phyloP scores from a whole-genome alignment of 35 echinoderm and acorn worm species.

The Strongylocentrotus purpuratus region DNA sequence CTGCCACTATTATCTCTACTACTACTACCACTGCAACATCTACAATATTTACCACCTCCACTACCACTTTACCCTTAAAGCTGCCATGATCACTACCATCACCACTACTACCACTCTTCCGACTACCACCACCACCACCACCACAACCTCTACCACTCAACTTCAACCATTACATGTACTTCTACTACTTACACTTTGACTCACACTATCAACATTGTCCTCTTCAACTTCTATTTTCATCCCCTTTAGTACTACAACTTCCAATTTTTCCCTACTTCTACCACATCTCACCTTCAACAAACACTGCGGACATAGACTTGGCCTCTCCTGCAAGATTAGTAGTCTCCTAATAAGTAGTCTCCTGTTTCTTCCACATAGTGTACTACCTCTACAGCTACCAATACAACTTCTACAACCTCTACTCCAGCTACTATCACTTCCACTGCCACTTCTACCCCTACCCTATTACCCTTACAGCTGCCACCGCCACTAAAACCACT shows the following conservation, averaged over 20 bases:
- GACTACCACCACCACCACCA: too few relatives aligned
- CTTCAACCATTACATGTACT: not conserved
- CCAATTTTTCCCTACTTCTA: not conserved
- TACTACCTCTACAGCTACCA: too few relatives aligned
- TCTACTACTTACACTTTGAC: too few relatives aligned
- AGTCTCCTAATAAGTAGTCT: constrained; percentile 67
- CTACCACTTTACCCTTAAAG: not conserved
- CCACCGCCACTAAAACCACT: not conserved
- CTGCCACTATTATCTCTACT: not conserved
- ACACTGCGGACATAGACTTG: constrained; percentile 73
- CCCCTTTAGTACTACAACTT: too few relatives aligned
- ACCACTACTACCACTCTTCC: not conserved
- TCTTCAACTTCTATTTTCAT: too few relatives aligned
- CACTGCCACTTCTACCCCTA: too few relatives aligned
- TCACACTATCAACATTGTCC: too few relatives aligned
- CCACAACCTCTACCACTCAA: not conserved
- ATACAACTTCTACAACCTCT: too few relatives aligned
- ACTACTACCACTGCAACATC: not conserved
- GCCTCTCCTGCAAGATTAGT: constrained; percentile 62
- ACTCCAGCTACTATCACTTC: too few relatives aligned
- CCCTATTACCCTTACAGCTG: not conserved
- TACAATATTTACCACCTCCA: too few relatives aligned
- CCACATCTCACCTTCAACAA: constrained; percentile 74
- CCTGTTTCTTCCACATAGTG: constrained; percentile 78
- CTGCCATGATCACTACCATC: not conserved